Evolutionary conservation across 1,140 invertebrate genomes (phyloP).

Genomic region (Drosophila virilis): DNA sequence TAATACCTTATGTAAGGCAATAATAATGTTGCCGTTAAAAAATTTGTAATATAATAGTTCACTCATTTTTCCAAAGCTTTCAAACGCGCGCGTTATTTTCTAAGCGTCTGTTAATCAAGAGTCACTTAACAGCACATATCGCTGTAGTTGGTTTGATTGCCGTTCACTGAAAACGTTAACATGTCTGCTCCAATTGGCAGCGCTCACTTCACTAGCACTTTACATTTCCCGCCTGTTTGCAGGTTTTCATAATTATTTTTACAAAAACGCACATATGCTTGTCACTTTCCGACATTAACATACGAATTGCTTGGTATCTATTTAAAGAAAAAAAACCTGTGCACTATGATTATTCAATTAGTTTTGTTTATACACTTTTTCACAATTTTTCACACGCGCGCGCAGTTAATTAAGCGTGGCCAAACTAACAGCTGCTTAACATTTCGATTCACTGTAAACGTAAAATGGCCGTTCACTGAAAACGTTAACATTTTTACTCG

Average conservation of each 20-base stretch:
- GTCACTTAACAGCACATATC: neutral
- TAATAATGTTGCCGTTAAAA: no score
- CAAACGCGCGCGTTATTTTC: neutral
- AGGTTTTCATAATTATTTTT: no score
- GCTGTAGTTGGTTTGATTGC: neutral
- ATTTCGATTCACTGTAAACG: neutral
- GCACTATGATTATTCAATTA: neutral
- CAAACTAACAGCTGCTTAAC: neutral
- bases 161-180: neutral
- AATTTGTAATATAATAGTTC: no score
- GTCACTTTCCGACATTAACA: no score
- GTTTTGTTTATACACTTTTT: neutral
- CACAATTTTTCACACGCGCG: neutral
- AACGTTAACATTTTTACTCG: neutral
- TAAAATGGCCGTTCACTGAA: constrained; percentile 1
- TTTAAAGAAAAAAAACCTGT: neutral
- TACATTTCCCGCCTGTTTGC: no score
- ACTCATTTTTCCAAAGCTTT: no score
- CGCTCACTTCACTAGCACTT: no score
- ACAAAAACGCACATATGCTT: no score
- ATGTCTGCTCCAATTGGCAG: neutral
- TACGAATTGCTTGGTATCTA: no score
- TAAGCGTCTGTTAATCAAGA: constrained; percentile 5
- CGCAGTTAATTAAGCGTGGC: neutral
- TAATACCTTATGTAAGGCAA: no score